These are phyloP conservation scores for Poeciliopsis presidionis DNA, from an alignment of 2,797 vertebrate species.

Conservation along the genomic window DNA sequence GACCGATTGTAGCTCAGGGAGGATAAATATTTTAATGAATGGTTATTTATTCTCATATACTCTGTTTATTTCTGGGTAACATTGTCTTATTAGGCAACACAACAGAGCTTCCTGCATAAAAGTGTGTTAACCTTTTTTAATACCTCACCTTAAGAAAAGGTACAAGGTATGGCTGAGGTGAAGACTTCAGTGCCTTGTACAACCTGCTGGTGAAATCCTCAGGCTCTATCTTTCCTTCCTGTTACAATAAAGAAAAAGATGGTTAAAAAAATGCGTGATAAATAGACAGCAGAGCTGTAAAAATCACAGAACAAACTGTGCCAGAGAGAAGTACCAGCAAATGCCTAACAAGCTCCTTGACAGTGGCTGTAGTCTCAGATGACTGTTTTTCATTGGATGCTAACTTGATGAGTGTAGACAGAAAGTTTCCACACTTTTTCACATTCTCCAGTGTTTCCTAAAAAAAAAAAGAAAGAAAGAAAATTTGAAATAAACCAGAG, in stretches of 20 bases:
- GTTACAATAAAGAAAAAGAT: constrained; percentile 12
- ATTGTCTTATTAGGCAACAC: neutral
- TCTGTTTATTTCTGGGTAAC: neutral
- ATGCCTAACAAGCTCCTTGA: constrained; percentile 91
- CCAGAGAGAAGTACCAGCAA: constrained; percentile 81
- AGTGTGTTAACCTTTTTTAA: neutral
- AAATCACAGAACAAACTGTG: neutral
- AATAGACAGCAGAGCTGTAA: neutral
- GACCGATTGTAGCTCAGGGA: neutral
- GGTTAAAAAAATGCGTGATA: neutral
- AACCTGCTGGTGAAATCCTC: constrained; percentile 92
- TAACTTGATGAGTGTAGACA: constrained; percentile 92
- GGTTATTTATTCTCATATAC: neutral
- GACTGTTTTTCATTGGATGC: constrained; percentile 92
- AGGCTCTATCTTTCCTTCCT: constrained; percentile 92
- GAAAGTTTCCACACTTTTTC: constrained; percentile 94
- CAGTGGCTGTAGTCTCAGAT: constrained; percentile 88
- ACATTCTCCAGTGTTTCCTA: constrained; percentile 96
- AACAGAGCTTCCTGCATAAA: neutral
- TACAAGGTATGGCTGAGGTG: constrained; percentile 95
- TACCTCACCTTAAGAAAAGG: constrained; percentile 92
- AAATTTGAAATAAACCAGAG: neutral
- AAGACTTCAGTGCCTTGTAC: constrained; percentile 92
- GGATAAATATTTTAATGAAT: neutral
- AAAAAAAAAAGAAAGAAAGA: constrained; percentile 5